Conservation (phyloP, 2,113 vertebrate species). For the Tachysurus fulvidraco region DNA sequence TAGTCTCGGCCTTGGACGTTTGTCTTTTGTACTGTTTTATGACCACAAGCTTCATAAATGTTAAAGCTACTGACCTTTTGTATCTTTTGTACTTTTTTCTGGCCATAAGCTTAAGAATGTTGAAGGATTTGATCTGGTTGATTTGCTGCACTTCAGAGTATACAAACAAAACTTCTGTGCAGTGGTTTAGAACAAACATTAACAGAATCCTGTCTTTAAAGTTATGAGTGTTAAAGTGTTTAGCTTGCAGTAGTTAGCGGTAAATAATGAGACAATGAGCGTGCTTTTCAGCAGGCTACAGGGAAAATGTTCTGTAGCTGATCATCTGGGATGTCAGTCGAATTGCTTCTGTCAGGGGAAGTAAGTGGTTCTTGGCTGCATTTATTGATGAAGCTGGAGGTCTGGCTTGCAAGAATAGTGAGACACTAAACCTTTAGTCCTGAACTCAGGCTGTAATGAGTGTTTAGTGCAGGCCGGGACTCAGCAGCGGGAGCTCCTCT, state of each 20-base stretch:
- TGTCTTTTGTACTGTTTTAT: too few relatives aligned
- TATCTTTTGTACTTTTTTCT: not conserved
- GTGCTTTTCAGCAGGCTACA: not conserved
- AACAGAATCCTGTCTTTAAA: not conserved
- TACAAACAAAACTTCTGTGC: not conserved
- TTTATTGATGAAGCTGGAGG: constrained; percentile 1
- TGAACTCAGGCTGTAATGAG: constrained; percentile 12
- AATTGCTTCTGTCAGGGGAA: not conserved
- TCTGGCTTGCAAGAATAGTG: not conserved
- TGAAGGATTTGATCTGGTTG: not conserved
- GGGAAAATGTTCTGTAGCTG: not conserved
- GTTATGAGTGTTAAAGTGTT: not conserved
- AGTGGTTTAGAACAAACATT: too few relatives aligned
- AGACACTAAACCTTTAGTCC: constrained; percentile 29
- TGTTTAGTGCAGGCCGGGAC: constrained; percentile 11
- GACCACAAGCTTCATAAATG: not conserved
- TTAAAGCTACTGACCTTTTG: not conserved
- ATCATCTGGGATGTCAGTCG: not conserved
- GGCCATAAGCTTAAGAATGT: not conserved
- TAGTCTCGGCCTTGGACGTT: not conserved
- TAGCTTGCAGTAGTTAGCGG: not conserved
- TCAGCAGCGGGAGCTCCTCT: constrained; percentile 16
- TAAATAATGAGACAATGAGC: not conserved
- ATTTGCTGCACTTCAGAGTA: not conserved
- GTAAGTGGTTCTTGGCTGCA: not conserved